A percentile compares a stretch with the other conserved stretches of the same genome.
These are phyloP conservation scores for Xiphophorus couchianus DNA, from an alignment of 2,113 vertebrate genomes.

Conservation along the genomic window DNA sequence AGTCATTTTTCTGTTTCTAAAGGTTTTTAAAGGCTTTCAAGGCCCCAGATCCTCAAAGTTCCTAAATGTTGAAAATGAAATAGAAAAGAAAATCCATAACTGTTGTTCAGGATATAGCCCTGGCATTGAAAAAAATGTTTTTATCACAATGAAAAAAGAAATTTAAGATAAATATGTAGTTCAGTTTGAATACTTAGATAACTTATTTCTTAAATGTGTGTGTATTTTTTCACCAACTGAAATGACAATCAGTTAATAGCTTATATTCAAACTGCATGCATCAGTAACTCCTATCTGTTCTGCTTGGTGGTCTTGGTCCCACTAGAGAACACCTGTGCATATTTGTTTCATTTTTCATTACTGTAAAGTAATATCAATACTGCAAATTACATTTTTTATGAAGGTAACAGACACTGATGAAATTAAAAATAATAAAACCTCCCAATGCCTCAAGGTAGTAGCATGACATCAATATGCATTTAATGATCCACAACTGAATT, in stretches of 20 bases:
- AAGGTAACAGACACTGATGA: slow-evolving; percentile 51
- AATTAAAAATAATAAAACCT: slow-evolving; percentile 56
- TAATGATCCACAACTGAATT: slow-evolving; percentile 60
- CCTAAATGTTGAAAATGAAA: no score
- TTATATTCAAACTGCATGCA: slow-evolving; percentile 47
- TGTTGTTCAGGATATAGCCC: no score
- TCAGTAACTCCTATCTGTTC: slow-evolving; percentile 49
- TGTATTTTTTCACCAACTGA: no score
- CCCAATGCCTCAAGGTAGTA: slow-evolving; percentile 54
- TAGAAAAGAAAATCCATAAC: no score
- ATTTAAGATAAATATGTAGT: no score
- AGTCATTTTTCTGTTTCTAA: no score
- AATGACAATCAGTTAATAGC: slow-evolving; percentile 40
- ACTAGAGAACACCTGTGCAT: slow-evolving; percentile 12
- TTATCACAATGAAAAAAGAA: no score
- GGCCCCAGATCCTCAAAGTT: no score
- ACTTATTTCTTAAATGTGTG: no score
- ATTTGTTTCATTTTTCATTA: slow-evolving; percentile 64
- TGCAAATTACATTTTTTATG: slow-evolving; percentile 49
- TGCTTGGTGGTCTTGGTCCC: slow-evolving; percentile 46
- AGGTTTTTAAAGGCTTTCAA: no score
- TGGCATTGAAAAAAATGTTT: no score
- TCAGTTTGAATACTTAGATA: no score
- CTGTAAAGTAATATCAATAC: slow-evolving; percentile 56
- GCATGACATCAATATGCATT: slow-evolving; percentile 36